Percentiles rank a stretch among this genome's conserved stretches.
Evolutionary conservation across 2,888 invertebrate genomes (phyloP).

Genomic region (Spicauda simplicius): DNA sequence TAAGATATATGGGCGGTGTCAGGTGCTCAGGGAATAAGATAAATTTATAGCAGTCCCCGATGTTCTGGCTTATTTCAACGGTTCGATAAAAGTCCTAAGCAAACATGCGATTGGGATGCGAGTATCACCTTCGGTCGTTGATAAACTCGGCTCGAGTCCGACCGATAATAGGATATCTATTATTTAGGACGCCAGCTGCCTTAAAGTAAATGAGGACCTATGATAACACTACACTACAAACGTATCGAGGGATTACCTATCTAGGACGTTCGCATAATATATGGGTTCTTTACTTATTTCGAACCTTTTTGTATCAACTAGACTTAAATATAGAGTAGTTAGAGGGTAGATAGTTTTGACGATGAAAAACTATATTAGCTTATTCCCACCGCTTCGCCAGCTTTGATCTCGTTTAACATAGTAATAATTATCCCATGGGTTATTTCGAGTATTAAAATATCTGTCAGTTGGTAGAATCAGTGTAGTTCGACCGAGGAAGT

Average conservation of each 20-base stretch:
- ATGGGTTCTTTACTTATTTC: background rate
- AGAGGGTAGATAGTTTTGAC: too few relatives aligned
- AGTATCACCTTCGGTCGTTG: background rate
- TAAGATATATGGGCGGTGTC: background rate
- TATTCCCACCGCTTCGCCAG: too few relatives aligned
- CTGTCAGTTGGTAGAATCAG: too few relatives aligned
- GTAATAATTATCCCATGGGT: too few relatives aligned
- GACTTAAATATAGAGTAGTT: too few relatives aligned
- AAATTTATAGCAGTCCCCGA: background rate
- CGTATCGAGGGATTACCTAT: background rate
- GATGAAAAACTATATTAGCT: too few relatives aligned
- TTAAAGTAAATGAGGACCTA: conserved; percentile 11
- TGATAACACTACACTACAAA: background rate
- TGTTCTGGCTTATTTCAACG: conserved; percentile 3
- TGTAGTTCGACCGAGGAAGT: too few relatives aligned
- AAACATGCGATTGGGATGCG: conserved; percentile 1
- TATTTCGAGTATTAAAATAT: too few relatives aligned
- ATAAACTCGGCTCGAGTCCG: background rate
- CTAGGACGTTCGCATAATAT: background rate
- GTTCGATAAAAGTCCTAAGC: background rate
- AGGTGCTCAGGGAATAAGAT: background rate
- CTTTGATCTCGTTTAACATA: too few relatives aligned
- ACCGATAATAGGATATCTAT: conserved; percentile 4
- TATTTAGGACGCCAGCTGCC: conserved; percentile 9
- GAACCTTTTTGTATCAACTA: background rate